A percentile compares a stretch with the other conserved stretches of the same genome.
These are phyloP conservation scores for Caenorhabditis angaria DNA, from an alignment of 2,888 invertebrate genomes.

Conservation along the genomic window DNA sequence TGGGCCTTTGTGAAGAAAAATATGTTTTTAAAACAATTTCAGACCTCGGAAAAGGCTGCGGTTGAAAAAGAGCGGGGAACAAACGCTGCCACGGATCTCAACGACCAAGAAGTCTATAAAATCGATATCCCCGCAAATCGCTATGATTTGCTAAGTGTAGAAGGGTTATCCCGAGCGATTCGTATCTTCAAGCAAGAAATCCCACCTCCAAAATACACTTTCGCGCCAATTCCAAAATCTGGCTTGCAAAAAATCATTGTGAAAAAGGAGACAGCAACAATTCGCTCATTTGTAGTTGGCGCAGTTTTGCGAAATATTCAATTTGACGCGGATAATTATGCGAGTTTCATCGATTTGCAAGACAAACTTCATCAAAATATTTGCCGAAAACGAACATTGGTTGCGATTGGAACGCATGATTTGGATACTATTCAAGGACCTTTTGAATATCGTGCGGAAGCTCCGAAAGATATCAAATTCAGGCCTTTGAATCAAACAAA, in stretches of 20 bases:
- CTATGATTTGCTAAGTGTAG: constrained; percentile 93
- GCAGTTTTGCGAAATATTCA: constrained; percentile 87
- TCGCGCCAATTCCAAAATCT: constrained; percentile 16
- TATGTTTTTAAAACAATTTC: too few species aligned
- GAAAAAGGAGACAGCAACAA: constrained; percentile 74
- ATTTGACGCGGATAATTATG: constrained; percentile 77
- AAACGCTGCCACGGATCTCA: constrained; percentile 34
- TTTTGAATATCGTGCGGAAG: constrained; percentile 88
- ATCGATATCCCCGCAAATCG: constrained; percentile 97
- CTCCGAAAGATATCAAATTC: constrained; percentile 87
- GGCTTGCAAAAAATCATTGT: constrained; percentile 37
- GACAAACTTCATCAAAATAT: constrained; percentile 99
- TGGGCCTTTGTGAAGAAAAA: too few species aligned
- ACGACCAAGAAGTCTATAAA: constrained; percentile 74
- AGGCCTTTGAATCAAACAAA: constrained; percentile 89
- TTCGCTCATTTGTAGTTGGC: constrained; percentile 82
- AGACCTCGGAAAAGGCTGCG: constrained; percentile 93
- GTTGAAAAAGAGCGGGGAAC: constrained; percentile 77
- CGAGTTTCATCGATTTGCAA: constrained; percentile 82
- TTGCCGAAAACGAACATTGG: constrained; percentile 77
- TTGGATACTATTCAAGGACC: constrained; percentile 87
- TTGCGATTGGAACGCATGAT: constrained; percentile 84
- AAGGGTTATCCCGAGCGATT: constrained; percentile 87
- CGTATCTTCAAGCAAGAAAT: constrained; percentile 84
- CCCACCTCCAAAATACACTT: constrained; percentile 31